These are phyloP conservation scores for Galago senegalensis DNA, from an alignment of 2,797 vertebrate species.

Conservation along the genomic window DNA sequence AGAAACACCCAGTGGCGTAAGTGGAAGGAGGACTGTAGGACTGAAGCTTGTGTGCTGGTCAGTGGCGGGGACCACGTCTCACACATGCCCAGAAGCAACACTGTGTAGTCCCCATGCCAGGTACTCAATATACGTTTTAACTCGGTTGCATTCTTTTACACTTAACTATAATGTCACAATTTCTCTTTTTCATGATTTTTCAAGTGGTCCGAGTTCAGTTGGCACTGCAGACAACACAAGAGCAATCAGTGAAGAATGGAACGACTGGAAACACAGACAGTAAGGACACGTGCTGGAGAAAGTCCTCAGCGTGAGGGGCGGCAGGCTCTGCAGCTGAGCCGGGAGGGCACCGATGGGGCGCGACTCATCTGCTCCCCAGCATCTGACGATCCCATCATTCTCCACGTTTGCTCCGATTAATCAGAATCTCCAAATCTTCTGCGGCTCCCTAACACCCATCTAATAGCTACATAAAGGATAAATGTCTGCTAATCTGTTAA, in stretches of 20 bases:
- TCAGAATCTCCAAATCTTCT: constrained; percentile 72
- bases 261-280: constrained; percentile 71
- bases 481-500: constrained; percentile 86
- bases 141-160: neutral
- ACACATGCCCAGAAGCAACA: neutral
- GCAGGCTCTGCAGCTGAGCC: constrained; percentile 20
- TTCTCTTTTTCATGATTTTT: constrained; percentile 58
- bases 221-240: constrained; percentile 71
- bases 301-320: constrained; percentile 41
- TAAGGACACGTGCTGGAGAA: constrained; percentile 28
- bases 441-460: constrained; percentile 69
- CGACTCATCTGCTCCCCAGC: constrained; percentile 49
- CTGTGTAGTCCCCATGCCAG: neutral
- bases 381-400: constrained; percentile 54
- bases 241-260: constrained; percentile 75
- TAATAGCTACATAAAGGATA: constrained; percentile 86
- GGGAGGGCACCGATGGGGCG: constrained; percentile 12
- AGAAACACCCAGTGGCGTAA: neutral
- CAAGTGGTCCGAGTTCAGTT: constrained; percentile 58
- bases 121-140: constrained; percentile 12
- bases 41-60: neutral
- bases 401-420: constrained; percentile 75
- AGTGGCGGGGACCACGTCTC: neutral
- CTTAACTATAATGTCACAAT: constrained; percentile 46
- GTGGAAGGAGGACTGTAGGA: neutral